A percentile compares a stretch with the other conserved stretches of the same genome.
Conservation (phyloP, 2,797 vertebrate genomes). For the Somateria mollissima region DNA sequence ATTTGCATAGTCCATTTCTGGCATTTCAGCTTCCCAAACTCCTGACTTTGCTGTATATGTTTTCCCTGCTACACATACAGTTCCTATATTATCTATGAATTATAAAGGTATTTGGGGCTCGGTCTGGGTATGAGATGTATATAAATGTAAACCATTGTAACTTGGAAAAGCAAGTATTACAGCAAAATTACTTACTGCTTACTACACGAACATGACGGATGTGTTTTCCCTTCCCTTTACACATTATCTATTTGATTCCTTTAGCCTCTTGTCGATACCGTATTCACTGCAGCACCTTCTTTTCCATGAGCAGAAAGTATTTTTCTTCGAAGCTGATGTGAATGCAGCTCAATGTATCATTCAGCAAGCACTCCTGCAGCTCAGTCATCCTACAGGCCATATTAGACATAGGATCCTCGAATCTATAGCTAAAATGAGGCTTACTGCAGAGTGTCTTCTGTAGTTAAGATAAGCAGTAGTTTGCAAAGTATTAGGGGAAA, state of each 20-base stretch:
- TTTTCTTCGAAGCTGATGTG: slow-evolving; percentile 59
- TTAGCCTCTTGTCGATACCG: slow-evolving; percentile 47
- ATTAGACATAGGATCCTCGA: slow-evolving; percentile 41
- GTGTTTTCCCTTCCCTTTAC: slow-evolving; percentile 5
- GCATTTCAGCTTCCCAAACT: not conserved
- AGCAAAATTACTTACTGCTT: not conserved
- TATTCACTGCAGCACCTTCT: slow-evolving; percentile 52
- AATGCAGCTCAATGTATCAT: slow-evolving; percentile 69
- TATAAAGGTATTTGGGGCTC: not conserved
- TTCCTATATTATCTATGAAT: not conserved
- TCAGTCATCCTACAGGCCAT: slow-evolving; percentile 47
- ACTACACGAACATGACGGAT: not conserved
- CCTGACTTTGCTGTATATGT: not conserved
- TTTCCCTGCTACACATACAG: not conserved
- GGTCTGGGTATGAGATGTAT: not conserved
- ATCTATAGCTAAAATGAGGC: slow-evolving; percentile 55
- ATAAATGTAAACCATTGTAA: slow-evolving; percentile 2
- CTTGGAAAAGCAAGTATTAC: slow-evolving; percentile 17
- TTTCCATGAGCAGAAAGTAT: slow-evolving; percentile 61
- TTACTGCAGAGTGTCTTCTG: slow-evolving; percentile 21
- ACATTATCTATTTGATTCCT: slow-evolving; percentile 40
- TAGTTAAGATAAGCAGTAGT: slow-evolving; percentile 57
- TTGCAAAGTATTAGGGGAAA: slow-evolving; percentile 63
- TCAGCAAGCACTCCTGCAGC: slow-evolving; percentile 44
- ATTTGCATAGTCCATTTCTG: not conserved